Percentiles rank a stretch among this genome's conserved stretches.
These are phyloP conservation scores for Sycobia sp. DNA, from an alignment of 1,140 invertebrate genomes.

Conservation along the genomic window DNA sequence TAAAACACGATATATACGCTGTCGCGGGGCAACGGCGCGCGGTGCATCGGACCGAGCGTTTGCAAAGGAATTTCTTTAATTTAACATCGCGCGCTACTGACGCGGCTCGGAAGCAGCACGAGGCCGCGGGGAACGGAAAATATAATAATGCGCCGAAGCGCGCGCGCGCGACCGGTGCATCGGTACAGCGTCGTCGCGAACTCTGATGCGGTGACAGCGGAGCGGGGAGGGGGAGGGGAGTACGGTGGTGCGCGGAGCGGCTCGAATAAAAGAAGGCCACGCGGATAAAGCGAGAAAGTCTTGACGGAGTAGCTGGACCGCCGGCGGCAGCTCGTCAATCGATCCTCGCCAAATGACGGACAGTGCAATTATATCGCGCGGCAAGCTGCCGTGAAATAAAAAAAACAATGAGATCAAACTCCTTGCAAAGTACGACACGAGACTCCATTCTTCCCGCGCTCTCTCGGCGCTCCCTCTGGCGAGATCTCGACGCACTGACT, in stretches of 20 bases:
- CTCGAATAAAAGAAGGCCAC: neutral
- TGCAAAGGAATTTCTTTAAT: constrained; percentile 31
- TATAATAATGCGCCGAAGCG: neutral
- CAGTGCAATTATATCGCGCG: no score
- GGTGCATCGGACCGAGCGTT: no score
- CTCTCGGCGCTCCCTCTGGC: no score
- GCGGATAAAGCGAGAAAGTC: neutral
- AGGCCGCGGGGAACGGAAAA: no score
- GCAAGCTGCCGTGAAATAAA: no score
- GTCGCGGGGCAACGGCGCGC: no score
- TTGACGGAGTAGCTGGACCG: neutral
- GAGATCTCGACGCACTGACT: no score
- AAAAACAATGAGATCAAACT: no score
- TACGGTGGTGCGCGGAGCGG: neutral
- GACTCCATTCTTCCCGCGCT: constrained; percentile 1
- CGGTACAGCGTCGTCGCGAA: neutral
- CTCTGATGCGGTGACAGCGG: neutral
- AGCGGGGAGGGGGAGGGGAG: neutral
- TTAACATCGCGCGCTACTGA: constrained; percentile 14
- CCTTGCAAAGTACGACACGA: constrained; percentile 12
- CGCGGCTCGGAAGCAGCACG: no score
- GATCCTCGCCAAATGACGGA: no score
- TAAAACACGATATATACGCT: no score
- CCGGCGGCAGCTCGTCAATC: no score
- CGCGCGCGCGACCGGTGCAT: neutral